A percentile compares a stretch with the other conserved stretches of the same genome.
phyloP scores from a whole-genome alignment of 2,888 invertebrate genomes.

The Volucella zonaria region DNA sequence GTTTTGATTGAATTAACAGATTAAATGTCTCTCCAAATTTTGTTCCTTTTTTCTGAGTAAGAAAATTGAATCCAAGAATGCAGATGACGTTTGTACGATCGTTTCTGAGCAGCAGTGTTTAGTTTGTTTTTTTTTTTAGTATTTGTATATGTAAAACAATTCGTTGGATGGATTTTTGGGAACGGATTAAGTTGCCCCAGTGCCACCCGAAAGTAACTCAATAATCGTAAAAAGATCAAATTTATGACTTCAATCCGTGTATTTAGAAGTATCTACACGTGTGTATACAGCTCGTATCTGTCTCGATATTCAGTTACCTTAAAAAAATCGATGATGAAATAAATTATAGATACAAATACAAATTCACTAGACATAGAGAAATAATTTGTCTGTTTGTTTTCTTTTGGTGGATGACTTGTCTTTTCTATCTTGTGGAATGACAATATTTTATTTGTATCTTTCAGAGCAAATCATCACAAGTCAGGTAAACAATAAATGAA shows the following conservation, averaged over 20 bases:
- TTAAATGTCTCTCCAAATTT: slow-evolving; percentile 32
- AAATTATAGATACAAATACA: slow-evolving; percentile 62
- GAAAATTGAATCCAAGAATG: slow-evolving; percentile 57
- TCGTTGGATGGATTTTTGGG: slow-evolving; percentile 47
- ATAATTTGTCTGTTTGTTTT: slow-evolving; percentile 35
- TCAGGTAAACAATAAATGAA: slow-evolving; percentile 40
- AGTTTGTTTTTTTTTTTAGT: slow-evolving; percentile 23
- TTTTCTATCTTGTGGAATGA: slow-evolving; percentile 25
- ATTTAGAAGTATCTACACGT: slow-evolving; percentile 52
- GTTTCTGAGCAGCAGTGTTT: no score
- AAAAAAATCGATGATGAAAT: slow-evolving; percentile 64
- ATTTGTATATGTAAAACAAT: slow-evolving; percentile 67
- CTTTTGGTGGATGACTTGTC: slow-evolving; percentile 29
- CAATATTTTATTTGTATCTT: slow-evolving; percentile 41
- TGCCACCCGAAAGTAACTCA: slow-evolving; percentile 70
- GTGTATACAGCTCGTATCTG: not conserved
- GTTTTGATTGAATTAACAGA: slow-evolving; percentile 67
- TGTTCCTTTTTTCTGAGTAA: slow-evolving; percentile 20
- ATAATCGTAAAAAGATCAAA: slow-evolving; percentile 72
- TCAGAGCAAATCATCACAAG: no score
- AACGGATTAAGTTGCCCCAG: slow-evolving; percentile 62
- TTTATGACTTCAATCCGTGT: slow-evolving; percentile 62
- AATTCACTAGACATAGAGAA: slow-evolving; percentile 9
- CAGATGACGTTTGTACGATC: slow-evolving; percentile 51
- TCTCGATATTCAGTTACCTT: slow-evolving; percentile 63